These are phyloP conservation scores for Melopsittacus undulatus DNA, from an alignment of 2,797 vertebrate species.

Conservation along the genomic window DNA sequence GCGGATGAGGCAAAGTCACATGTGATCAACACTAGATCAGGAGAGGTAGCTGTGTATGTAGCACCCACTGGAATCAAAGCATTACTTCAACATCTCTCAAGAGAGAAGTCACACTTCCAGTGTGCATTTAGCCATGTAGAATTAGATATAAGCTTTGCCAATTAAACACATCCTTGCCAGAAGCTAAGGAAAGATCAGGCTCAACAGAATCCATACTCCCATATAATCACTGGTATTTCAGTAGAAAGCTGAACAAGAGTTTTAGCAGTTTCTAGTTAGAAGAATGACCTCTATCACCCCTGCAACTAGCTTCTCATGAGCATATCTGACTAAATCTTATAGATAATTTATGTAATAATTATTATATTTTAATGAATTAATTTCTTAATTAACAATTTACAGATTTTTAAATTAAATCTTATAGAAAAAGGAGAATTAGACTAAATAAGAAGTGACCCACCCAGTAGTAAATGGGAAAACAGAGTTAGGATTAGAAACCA, in stretches of 20 bases:
- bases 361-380: neutral
- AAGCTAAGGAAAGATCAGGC: neutral
- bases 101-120: neutral
- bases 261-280: neutral
- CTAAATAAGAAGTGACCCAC: neutral
- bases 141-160: neutral
- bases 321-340: neutral
- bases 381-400: neutral
- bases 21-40: neutral
- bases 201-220: neutral
- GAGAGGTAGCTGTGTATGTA: accelerated
- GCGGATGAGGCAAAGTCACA: neutral
- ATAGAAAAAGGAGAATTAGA: neutral
- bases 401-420: neutral
- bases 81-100: neutral
- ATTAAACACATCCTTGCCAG: neutral
- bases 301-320: neutral
- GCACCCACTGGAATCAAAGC: neutral
- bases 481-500: neutral
- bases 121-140: neutral
- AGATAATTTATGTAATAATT: neutral
- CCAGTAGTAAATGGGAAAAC: neutral
- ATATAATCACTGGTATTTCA: neutral
- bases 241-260: neutral
- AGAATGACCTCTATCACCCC: neutral